phyloP scores from a whole-genome alignment of 2,113 vertebrate species.

The Mustelus asterias region DNA sequence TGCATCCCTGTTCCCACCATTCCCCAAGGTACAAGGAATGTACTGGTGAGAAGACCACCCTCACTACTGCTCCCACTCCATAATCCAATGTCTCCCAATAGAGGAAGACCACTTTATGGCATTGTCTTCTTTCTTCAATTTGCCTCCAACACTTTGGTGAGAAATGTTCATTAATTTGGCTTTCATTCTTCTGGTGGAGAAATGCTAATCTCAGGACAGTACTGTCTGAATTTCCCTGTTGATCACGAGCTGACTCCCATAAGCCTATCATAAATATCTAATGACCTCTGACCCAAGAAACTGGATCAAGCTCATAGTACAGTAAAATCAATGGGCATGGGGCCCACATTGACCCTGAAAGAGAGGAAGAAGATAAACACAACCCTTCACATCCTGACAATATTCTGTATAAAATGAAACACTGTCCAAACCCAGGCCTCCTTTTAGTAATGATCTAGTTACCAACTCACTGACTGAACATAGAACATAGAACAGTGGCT shows the following conservation, averaged over 20 bases:
- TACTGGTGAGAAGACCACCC: not conserved
- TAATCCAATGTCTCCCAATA: not conserved
- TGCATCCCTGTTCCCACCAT: not conserved
- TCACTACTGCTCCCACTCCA: too few species aligned
- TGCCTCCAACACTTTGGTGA: not conserved
- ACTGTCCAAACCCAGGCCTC: not conserved
- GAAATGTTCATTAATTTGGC: not conserved
- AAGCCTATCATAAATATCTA: not conserved
- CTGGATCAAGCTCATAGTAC: not conserved
- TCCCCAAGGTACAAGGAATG: not conserved
- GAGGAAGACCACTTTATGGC: not conserved
- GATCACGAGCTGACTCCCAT: not conserved
- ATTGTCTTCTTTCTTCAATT: not conserved
- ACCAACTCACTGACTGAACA: not conserved
- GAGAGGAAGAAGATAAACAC: not conserved
- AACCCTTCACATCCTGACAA: not conserved
- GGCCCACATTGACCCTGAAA: not conserved
- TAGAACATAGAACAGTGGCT: too few species aligned
- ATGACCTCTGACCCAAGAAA: not conserved
- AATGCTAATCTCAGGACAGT: not conserved
- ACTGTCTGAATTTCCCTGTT: not conserved
- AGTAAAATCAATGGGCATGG: not conserved
- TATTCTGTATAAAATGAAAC: not conserved
- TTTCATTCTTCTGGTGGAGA: not conserved
- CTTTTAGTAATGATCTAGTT: not conserved